A percentile compares a stretch with the other conserved stretches of the same genome.
Evolutionary conservation across 64 coral and sea anemone species (phyloP).

Genomic region (Porites lutea): DNA sequence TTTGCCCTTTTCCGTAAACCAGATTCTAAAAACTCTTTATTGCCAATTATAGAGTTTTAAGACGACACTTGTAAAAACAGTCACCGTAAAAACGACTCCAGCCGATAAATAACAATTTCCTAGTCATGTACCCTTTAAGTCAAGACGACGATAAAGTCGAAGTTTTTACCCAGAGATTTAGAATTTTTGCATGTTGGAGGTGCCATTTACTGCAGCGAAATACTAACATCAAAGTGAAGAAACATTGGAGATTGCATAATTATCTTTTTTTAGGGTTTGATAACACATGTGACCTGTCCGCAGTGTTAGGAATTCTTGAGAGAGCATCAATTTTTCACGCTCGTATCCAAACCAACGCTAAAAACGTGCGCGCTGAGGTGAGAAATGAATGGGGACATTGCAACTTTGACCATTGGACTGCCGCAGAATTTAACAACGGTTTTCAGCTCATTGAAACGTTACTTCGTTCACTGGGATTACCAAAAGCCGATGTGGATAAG

Average conservation of each 20-base stretch:
- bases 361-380: slow-evolving; percentile 51
- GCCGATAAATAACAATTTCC: too few relatives aligned
- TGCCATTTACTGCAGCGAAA: too few relatives aligned
- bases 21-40: too few relatives aligned
- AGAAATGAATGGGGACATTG: slow-evolving; percentile 46
- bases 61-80: too few relatives aligned
- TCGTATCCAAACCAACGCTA: slow-evolving; percentile 48
- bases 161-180: too few relatives aligned
- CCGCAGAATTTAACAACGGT: not conserved
- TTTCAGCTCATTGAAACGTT: slow-evolving; percentile 70
- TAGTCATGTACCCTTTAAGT: too few relatives aligned
- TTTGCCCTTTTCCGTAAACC: too few relatives aligned
- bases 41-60: too few relatives aligned
- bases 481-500: slow-evolving; percentile 16
- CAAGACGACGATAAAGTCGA: too few relatives aligned
- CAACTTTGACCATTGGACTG: slow-evolving; percentile 63
- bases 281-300: slow-evolving; percentile 75
- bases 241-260: not conserved
- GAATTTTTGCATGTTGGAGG: too few relatives aligned
- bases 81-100: too few relatives aligned
- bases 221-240: too few relatives aligned
- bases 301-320: slow-evolving; percentile 48
- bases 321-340: slow-evolving; percentile 27
- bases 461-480: slow-evolving; percentile 19
- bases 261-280: slow-evolving; percentile 59